Base-by-base conservation (phyloP, 2,797 vertebrate species). In the Uromys caudimaculatus region DNA sequence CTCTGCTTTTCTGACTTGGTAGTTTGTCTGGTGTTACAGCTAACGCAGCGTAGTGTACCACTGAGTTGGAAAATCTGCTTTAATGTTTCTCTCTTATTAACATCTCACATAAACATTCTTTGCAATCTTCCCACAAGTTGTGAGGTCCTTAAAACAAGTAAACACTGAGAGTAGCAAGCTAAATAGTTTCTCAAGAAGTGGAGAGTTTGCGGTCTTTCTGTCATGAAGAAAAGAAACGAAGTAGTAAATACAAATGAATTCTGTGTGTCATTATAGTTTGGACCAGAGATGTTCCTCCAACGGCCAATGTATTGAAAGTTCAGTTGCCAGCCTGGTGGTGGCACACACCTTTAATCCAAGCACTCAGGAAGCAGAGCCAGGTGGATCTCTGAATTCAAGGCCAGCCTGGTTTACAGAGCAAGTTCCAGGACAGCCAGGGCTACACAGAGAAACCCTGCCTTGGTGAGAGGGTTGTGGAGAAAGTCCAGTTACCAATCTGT, bases 141-240 rank as follows among this genome's bases (percentile, higher is more conserved):
- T 78, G 38, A 58, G 17, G 32, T 79, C 24, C 50, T 91, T 91
- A 82, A 69, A 94, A 79, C 32, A 71, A 93, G 50, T 73, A 91
- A 75, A 89, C 1, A 21, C 35, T 47, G 54, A 89, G 17, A 73
- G 3, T 35, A 85, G 27, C 14, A 81, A 82, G 41, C 10, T 81
- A 11, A 3, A 35, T 32, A 85, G 17, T 93, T 92, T 79, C 54
- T 73, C 56, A 89, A 41, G 67, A 92, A 79, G 54, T 11, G 21
- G 32, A 69, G 62, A 81, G 60, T 69, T 91, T 86, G 73, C 35
- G 2, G 54, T 19, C 64, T 29, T 64, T 35, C 4, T 58, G 32
- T 4, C 60, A 41, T 32, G 4, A 94, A 92, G 77, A 44, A 89
- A 69, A 69, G 44, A 89, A 93, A 84, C 62, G 58, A 76, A 23